Conservation (phyloP, 2,888 invertebrate genomes). For the Buathra laborator region DNA sequence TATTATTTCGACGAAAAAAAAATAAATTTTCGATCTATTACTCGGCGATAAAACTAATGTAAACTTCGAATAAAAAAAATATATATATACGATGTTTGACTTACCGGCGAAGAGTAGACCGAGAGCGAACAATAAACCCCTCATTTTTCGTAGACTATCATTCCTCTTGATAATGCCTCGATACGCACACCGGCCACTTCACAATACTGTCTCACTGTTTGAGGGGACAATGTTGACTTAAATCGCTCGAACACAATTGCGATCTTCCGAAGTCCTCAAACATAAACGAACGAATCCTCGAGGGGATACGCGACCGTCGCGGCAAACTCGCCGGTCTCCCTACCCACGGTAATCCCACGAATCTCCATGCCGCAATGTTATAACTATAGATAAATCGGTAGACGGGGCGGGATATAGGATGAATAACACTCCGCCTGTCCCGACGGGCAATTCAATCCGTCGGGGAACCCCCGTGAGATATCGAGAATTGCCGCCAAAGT, state of each 20-base stretch:
- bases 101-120: conserved; percentile 83
- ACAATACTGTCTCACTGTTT: not conserved
- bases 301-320: conserved; percentile 29
- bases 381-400: conserved; percentile 1
- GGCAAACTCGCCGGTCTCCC: conserved; percentile 19
- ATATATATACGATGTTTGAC: conserved; percentile 61
- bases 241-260: conserved; percentile 11
- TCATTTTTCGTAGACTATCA: conserved; percentile 79
- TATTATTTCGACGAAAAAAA: not conserved
- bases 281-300: conserved; percentile 29
- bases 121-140: conserved; percentile 81
- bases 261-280: conserved; percentile 45
- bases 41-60: not conserved
- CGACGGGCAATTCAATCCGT: conserved; percentile 50
- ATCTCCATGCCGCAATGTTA: conserved; percentile 34
- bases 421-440: conserved; percentile 1
- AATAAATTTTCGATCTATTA: not conserved
- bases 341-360: conserved; percentile 20
- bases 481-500: conserved; percentile 32
- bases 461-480: conserved; percentile 30
- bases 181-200: conserved; percentile 49
- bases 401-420: not conserved
- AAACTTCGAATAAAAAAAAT: not conserved
- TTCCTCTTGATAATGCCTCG: conserved; percentile 62
- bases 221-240: not conserved